These are phyloP conservation scores for Teinopalpus imperialis DNA, from an alignment of 2,888 invertebrate genomes.

Conservation along the genomic window DNA sequence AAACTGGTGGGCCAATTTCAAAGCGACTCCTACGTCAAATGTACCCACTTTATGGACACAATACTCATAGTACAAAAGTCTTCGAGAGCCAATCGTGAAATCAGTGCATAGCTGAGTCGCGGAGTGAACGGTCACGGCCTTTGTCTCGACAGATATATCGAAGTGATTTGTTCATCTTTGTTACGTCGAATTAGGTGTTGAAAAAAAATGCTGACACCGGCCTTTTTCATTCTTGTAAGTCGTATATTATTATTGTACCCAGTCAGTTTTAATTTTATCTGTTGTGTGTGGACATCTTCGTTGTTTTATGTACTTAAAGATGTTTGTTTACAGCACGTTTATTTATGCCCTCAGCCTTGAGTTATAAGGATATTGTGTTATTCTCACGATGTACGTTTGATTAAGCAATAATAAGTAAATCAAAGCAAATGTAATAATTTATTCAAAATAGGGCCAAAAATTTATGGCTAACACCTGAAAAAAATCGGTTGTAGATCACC, in stretches of 20 bases:
- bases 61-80: conserved; percentile 6
- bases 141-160: background rate
- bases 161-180: background rate
- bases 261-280: no score
- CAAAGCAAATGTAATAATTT: no score
- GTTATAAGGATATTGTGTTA: conserved; percentile 1
- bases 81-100: background rate
- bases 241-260: background rate
- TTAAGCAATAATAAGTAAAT: no score
- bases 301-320: conserved; percentile 3
- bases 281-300: conserved; percentile 9
- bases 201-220: conserved; percentile 6
- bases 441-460: no score
- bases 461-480: no score
- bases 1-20: background rate
- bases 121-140: conserved; percentile 1
- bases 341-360: conserved; percentile 16
- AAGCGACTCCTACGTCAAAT: background rate
- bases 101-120: conserved; percentile 7
- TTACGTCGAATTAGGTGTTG: background rate
- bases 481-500: no score
- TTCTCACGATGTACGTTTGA: background rate
- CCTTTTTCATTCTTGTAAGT: conserved; percentile 17
- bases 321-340: conserved; percentile 3
- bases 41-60: background rate